phyloP scores from a whole-genome alignment of 1,140 invertebrate species.

The Protaetia brevitarsis region DNA sequence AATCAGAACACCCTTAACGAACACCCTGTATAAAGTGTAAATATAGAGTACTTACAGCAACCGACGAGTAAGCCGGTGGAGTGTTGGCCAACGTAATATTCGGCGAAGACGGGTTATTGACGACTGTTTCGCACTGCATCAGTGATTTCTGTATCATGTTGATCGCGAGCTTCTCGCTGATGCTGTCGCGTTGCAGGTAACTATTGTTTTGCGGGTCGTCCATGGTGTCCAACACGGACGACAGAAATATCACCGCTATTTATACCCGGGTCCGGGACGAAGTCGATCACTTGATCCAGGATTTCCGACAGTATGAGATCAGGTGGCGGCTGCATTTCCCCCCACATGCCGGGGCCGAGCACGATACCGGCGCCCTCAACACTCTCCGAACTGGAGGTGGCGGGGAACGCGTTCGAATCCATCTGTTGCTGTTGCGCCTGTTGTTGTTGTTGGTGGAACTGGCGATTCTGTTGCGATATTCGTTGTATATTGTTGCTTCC shows the following conservation, averaged over 20 bases:
- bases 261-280: conserved; percentile 61
- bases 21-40: neutral
- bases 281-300: conserved; percentile 79
- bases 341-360: conserved; percentile 30
- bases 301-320: conserved; percentile 77
- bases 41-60: conserved; percentile 60
- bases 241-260: conserved; percentile 51
- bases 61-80: conserved; percentile 63
- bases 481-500: conserved; percentile 30
- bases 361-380: conserved; percentile 1
- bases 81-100: conserved; percentile 57
- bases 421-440: conserved; percentile 32
- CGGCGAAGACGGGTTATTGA: conserved; percentile 62
- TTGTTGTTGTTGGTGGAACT: conserved; percentile 28
- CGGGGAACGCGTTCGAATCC: conserved; percentile 34
- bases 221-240: conserved; percentile 42
- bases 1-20: neutral
- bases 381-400: conserved; percentile 33
- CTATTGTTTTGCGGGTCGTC: conserved; percentile 46
- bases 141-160: conserved; percentile 86
- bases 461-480: conserved; percentile 21
- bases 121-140: conserved; percentile 74
- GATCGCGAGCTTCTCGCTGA: conserved; percentile 80
- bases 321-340: conserved; percentile 50
- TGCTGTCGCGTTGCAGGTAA: conserved; percentile 45